Evolutionary conservation across 1,140 invertebrate genomes (phyloP), one percentile per base, ranked within the genome.

Genomic region (Pseudomyrmex pallidus): DNA sequence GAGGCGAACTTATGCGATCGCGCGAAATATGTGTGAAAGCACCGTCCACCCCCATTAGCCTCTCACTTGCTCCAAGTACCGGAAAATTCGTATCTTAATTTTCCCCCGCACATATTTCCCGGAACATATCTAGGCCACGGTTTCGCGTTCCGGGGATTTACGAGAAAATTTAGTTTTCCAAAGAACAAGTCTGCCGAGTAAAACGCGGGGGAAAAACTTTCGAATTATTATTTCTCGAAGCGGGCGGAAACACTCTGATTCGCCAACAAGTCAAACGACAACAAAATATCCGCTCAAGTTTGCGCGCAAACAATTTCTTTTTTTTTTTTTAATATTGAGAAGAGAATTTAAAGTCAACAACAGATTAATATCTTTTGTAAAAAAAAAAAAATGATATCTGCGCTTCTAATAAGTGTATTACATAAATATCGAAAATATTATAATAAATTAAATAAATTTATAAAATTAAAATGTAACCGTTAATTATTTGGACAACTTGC

Each of bases 151-250:
- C 13, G 61, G 22, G 35, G 50, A 88, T 88, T 89, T 89, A 88
- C 54, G 74, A 50, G 68, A 15, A 61, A 73, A 82, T 63, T 35
- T 63, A 57, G 54, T 72, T 87, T 85, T 48, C 35, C 68, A 22
- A 67, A 74, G 74, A 78, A 89, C 85, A 72, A 72, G 85, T 88
- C 52, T 84, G 67, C 68, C 48, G 50, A 54, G 67, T 78, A 74
- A 35, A 35, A 5, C 35, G 35, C 63, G 62, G 52, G 59, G 17
- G 73, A 22, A 88, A 88, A 85, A 89, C 50, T 89, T 89, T 17
- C 73, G 88, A 88, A 88, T 88, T 89, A 88, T 88, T 89, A 74
- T 74, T 74, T 48, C 72, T 85, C 57, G 61, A 88, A 85, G 22
- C 78, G n/a, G n/a, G 63, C n/a, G 74, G 44, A 44, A 62, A 68